Conservation (phyloP, 2,113 vertebrate species). For the Tetraodon nigroviridis region DNA sequence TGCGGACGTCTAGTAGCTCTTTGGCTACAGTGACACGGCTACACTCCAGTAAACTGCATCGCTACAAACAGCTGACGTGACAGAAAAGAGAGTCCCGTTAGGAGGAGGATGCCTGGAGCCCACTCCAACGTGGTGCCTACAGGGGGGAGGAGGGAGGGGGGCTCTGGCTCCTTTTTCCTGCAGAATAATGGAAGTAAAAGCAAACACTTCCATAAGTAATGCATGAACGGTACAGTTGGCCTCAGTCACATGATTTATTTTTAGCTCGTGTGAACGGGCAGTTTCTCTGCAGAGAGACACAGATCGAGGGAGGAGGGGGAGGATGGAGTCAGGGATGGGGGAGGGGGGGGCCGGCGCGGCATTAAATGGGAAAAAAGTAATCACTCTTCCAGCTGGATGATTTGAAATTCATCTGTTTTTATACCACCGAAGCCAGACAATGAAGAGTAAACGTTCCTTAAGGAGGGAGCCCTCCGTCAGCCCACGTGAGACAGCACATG, state of each 20-base stretch:
- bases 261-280: conserved; percentile 69
- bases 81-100: conserved; percentile 8
- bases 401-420: conserved; percentile 43
- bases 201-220: conserved; percentile 73
- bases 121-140: conserved; percentile 18
- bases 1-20: neutral
- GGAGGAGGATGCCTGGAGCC: conserved; percentile 15
- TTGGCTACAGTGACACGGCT: neutral
- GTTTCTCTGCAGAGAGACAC: conserved; percentile 51
- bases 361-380: conserved; percentile 54
- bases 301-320: neutral
- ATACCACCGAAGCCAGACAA: conserved; percentile 7
- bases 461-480: neutral
- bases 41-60: neutral
- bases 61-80: neutral
- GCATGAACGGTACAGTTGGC: conserved; percentile 67
- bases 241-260: conserved; percentile 72
- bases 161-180: conserved; percentile 8
- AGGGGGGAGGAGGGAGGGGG: neutral
- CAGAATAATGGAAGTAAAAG: conserved; percentile 44
- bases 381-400: conserved; percentile 63
- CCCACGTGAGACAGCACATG: neutral
- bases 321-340: conserved; percentile 35
- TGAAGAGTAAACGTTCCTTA: conserved; percentile 18
- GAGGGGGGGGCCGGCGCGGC: conserved; percentile 36